Evolutionary conservation across 2,888 invertebrate species (phyloP).

Genomic region (Gastracanthus pulcherrimus): DNA sequence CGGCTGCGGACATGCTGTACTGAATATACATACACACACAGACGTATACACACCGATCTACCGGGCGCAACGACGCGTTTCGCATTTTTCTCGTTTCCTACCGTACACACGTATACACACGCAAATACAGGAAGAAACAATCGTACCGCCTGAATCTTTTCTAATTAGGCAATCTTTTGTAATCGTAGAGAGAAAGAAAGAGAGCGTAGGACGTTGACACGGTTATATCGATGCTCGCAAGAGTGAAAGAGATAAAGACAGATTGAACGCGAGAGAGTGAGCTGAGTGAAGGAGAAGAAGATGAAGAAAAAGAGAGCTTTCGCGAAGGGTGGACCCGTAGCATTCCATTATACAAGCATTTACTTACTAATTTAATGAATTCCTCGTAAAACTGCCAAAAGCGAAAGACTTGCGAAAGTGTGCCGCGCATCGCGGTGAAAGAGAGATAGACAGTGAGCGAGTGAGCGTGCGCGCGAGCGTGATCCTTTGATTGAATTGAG

Average conservation of each 20-base stretch:
- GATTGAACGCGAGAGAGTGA: constrained; percentile 9
- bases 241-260: background rate
- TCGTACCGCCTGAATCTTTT: constrained; percentile 38
- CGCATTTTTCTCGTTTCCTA: constrained; percentile 48
- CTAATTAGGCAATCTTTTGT: constrained; percentile 32
- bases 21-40: constrained; percentile 63
- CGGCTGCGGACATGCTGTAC: constrained; percentile 77
- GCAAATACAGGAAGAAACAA: background rate
- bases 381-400: constrained; percentile 59
- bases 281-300: background rate
- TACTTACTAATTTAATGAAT: constrained; percentile 56
- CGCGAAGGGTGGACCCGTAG: constrained; percentile 25
- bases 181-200: background rate
- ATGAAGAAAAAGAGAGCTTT: constrained; percentile 7
- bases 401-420: constrained; percentile 49
- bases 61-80: constrained; percentile 36
- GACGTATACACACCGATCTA: background rate
- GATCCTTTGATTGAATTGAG: constrained; percentile 43
- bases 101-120: background rate
- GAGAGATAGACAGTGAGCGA: constrained; percentile 46
- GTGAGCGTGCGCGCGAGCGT: constrained; percentile 34
- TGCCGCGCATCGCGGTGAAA: constrained; percentile 64
- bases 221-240: background rate
- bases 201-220: background rate
- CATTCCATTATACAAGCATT: constrained; percentile 59